Base-by-base conservation (phyloP, 2,797 vertebrate genomes). In the Nannoperca australis region DNA sequence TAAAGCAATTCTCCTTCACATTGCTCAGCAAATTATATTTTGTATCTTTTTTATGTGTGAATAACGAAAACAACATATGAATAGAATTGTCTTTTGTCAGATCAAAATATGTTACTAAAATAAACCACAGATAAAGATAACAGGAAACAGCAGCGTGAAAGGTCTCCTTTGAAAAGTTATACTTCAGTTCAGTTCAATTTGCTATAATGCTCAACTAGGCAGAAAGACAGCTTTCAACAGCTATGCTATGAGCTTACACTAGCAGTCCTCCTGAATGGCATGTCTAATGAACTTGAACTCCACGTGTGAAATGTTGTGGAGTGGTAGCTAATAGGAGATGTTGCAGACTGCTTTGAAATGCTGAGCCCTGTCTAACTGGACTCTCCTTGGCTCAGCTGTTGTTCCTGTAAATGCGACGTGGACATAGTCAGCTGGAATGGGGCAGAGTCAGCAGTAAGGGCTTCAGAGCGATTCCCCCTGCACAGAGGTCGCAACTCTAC, bases 351-450 rank as follows among this genome's bases (percentile, higher is more conserved):
- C 53, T 73, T 20, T 68, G 60, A 75, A 85, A 76, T 3, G 63
- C 80, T 82, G 82, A 77, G 66, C 34, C 17, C 6, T 40, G 32
- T 77, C 64, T 67, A 30, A 61, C 20, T 32, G 27, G 7, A 6
- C 54, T 73, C 72, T 49, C 64, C 76, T 63, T 18, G 11, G 22
- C 83, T 89, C 83, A 78, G 80, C 81, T 78, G 9, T 67, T 65
- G 62, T 66, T 30, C n/a, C 69, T 69, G 59, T 61, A 24, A 61
- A 60, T 24, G 34, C 50, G 72, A 18, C 12, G 50, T 58, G 44
- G 62, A 59, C 24, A 54, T 18, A 20, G 59, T 84, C 81, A 85
- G 84, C 80, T 74, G 70, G 27, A 79, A 84, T 12, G 70, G 50
- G 30, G 73, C 54, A 0, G 7, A 78, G 78, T 87, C 88, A 79